Percentiles rank a stretch among this genome's conserved stretches.
Conservation (phyloP, 2,113 vertebrate species). For the human (Homo sapiens) region GRCh38 chr2:23060001-23060500, state of each 20-base stretch:
- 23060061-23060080: neutral
- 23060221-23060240: neutral
- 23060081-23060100: neutral
- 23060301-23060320: neutral
- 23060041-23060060: neutral
- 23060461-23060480: neutral
- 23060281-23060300: neutral
- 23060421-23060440: accelerated
- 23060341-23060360: neutral
- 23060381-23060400: accelerated
- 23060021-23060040: neutral
- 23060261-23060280: neutral
- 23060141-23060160: neutral
- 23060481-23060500: too few relatives aligned
- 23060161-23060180: neutral
- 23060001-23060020: accelerated
- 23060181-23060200: neutral
- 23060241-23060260: neutral
- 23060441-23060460: neutral
- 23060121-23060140: neutral
- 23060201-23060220: too few relatives aligned
- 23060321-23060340: neutral
- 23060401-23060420: neutral
- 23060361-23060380: neutral
- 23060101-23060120: neutral